These are phyloP conservation scores for Xestia c-nigrum DNA, from an alignment of 2,888 invertebrate species.

Conservation along the genomic window DNA sequence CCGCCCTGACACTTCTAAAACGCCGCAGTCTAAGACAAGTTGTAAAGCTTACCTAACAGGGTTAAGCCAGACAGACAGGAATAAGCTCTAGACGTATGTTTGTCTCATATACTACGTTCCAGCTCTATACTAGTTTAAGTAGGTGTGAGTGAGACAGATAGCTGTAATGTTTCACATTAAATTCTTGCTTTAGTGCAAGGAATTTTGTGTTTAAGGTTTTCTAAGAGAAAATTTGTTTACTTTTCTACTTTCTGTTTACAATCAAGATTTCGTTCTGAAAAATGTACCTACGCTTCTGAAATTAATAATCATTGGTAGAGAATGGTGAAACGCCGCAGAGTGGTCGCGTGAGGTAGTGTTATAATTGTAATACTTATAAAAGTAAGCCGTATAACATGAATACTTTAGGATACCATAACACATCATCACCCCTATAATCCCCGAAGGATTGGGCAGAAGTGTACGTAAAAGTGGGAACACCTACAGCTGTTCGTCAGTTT, in stretches of 20 bases:
- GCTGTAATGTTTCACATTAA: slow-evolving; percentile 13
- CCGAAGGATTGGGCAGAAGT: too few relatives aligned
- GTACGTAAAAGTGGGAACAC: too few relatives aligned
- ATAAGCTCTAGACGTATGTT: slow-evolving; percentile 17
- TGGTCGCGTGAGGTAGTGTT: not conserved
- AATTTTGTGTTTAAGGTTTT: not conserved
- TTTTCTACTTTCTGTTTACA: not conserved
- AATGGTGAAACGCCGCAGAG: not conserved
- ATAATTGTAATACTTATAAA: too few relatives aligned
- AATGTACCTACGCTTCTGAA: too few relatives aligned
- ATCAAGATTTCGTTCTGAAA: not conserved
- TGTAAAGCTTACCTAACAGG: slow-evolving; percentile 19
- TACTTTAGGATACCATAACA: too few relatives aligned
- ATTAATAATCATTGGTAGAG: not conserved
- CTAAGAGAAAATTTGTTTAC: not conserved
- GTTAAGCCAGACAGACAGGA: slow-evolving; percentile 9
- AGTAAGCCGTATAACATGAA: too few relatives aligned
- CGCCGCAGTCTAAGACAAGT: not conserved
- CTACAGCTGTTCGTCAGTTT: too few relatives aligned
- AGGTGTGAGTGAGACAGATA: slow-evolving; percentile 15
- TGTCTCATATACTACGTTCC: slow-evolving; percentile 1
- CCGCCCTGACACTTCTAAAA: not conserved
- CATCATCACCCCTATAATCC: too few relatives aligned
- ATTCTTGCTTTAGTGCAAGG: not conserved
- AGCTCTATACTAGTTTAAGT: slow-evolving; percentile 7